Percentiles rank a stretch among this genome's conserved stretches.
Conservation (phyloP, 2,888 invertebrate genomes). For the Leucophora obtusa region DNA sequence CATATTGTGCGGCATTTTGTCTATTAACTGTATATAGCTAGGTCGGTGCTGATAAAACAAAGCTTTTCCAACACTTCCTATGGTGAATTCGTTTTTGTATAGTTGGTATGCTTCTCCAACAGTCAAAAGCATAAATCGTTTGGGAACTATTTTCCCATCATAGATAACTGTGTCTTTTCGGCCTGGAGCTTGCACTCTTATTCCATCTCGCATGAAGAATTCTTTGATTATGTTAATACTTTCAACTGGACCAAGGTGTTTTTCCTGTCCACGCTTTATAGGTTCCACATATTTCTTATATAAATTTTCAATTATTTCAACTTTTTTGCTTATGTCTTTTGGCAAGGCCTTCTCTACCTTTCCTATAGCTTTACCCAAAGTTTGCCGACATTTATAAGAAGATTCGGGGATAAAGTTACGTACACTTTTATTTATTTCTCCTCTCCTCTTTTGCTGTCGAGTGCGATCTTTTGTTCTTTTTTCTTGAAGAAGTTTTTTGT, state of each 20-base stretch:
- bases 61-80: conserved; percentile 7
- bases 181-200: conserved; percentile 14
- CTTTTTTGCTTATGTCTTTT: conserved; percentile 4
- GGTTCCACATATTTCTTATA: no score
- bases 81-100: conserved; percentile 13
- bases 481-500: neutral
- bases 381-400: no score
- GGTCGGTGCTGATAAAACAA: no score
- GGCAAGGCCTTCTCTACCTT: conserved; percentile 24
- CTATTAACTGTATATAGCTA: no score
- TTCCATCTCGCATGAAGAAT: conserved; percentile 15
- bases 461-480: conserved; percentile 15
- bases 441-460: neutral
- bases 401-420: no score
- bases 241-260: no score
- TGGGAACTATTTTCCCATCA: conserved; percentile 14
- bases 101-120: conserved; percentile 10
- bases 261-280: no score
- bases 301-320: conserved; percentile 13
- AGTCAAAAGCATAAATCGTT: conserved; percentile 21
- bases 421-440: neutral
- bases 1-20: no score
- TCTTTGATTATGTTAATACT: no score
- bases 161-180: conserved; percentile 23
- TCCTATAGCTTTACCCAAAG: conserved; percentile 16